These are phyloP conservation scores for Toxotes lorentzi DNA, from an alignment of 2,797 vertebrate species.

Conservation along the genomic window DNA sequence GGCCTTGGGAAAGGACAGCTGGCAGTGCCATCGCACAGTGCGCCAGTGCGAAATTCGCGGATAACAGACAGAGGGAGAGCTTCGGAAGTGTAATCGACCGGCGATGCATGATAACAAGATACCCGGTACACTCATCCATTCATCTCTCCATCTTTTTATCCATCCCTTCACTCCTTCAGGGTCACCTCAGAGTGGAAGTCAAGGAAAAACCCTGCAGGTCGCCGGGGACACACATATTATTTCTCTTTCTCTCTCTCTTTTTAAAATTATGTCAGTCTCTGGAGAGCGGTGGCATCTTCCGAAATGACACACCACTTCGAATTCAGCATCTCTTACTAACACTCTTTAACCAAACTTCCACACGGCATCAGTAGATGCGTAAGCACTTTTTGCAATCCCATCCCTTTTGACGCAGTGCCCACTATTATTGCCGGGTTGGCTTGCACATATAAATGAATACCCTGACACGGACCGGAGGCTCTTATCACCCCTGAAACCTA, in stretches of 20 bases:
- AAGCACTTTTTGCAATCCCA: conserved; percentile 60
- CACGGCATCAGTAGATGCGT: conserved; percentile 60
- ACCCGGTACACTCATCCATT: background rate
- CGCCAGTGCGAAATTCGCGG: conserved; percentile 49
- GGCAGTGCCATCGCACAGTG: conserved; percentile 53
- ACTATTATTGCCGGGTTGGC: conserved; percentile 32
- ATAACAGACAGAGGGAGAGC: background rate
- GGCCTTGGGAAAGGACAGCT: conserved; percentile 78
- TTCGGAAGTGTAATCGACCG: background rate
- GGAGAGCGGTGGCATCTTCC: conserved; percentile 15
- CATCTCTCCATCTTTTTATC: background rate
- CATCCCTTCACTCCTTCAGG: conserved; percentile 28
- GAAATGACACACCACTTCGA: conserved; percentile 20
- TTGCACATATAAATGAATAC: conserved; percentile 28
- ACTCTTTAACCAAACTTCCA: conserved; percentile 35
- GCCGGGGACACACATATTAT: conserved; percentile 8
- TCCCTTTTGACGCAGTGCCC: conserved; percentile 82
- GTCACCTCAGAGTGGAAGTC: conserved; percentile 57
- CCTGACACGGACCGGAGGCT: conserved; percentile 6
- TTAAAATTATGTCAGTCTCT: background rate
- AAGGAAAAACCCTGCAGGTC: conserved; percentile 49
- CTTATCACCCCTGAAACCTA: background rate
- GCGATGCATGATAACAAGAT: background rate
- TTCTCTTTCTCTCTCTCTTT: background rate
- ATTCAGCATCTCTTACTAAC: conserved; percentile 2